Percentiles rank a stretch among this genome's conserved stretches.
Evolutionary conservation across 2,113 vertebrate genomes (phyloP).

Genomic region (Patagioenas fasciata): DNA sequence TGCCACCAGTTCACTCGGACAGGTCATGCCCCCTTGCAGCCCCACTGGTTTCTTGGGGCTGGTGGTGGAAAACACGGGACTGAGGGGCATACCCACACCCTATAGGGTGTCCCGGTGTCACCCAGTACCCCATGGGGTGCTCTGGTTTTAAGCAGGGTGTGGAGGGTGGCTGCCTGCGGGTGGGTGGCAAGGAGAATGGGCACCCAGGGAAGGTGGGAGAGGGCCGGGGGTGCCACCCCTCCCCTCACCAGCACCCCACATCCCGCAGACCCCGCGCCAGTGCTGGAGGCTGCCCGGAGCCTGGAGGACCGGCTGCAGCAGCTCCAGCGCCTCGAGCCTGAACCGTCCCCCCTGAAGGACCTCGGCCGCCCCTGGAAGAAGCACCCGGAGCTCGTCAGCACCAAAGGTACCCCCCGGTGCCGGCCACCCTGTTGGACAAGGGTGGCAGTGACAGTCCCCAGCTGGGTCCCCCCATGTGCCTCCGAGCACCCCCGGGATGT

Average conservation of each 20-base stretch:
- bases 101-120: not conserved
- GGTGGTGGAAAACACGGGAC: not conserved
- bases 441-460: not conserved
- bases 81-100: fast-evolving
- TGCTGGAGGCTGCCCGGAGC: conserved; percentile 87
- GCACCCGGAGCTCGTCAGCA: conserved; percentile 78
- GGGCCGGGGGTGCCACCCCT: not conserved
- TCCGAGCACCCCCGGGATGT: not conserved
- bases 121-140: not conserved
- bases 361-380: conserved; percentile 84
- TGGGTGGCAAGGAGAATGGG: not conserved
- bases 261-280: conserved; percentile 82
- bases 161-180: not conserved
- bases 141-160: not conserved
- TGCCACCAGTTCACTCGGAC: fast-evolving
- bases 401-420: conserved; percentile 75
- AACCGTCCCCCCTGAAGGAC: conserved; percentile 77
- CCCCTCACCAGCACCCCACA: fast-evolving
- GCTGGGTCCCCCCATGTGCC: not conserved
- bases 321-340: conserved; percentile 81
- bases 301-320: conserved; percentile 87
- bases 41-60: not conserved
- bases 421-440: fast-evolving
- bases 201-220: not conserved
- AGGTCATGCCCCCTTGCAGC: fast-evolving